phyloP scores from a whole-genome alignment of 1,140 invertebrate genomes.

The Chymomyza costata region DNA sequence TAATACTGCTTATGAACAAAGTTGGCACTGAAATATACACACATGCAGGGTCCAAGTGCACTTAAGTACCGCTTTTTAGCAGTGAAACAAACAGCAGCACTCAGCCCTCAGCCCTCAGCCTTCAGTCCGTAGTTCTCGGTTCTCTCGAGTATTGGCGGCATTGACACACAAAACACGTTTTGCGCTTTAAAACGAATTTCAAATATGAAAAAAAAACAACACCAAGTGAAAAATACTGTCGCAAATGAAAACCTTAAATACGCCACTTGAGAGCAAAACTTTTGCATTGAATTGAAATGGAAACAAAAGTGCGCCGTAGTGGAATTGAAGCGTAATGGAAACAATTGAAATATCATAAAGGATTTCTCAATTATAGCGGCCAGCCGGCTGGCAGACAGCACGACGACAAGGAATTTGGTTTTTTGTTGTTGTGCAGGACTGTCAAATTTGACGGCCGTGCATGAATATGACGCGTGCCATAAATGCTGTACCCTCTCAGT shows the following conservation, averaged over 20 bases:
- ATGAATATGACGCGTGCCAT: slow-evolving; percentile 65
- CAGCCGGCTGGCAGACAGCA: slow-evolving; percentile 19
- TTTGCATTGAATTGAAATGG: slow-evolving; percentile 36
- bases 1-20: slow-evolving; percentile 56
- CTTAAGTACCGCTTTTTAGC: slow-evolving; percentile 39
- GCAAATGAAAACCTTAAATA: slow-evolving; percentile 73
- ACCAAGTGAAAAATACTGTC: slow-evolving; percentile 52
- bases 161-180: slow-evolving; percentile 6
- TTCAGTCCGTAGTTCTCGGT: slow-evolving; percentile 14
- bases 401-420: slow-evolving; percentile 38
- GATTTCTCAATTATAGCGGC: slow-evolving; percentile 65
- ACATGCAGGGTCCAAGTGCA: slow-evolving; percentile 52
- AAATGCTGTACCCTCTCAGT: slow-evolving; percentile 27
- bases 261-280: slow-evolving; percentile 60
- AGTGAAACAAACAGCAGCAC: slow-evolving; percentile 40
- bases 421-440: slow-evolving; percentile 26
- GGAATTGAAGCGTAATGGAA: slow-evolving; percentile 69
- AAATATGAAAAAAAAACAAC: slow-evolving; percentile 1
- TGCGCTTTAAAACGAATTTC: slow-evolving; percentile 48
- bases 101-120: slow-evolving; percentile 11
- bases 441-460: slow-evolving; percentile 71
- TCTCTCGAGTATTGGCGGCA: slow-evolving; percentile 3
- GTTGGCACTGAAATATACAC: slow-evolving; percentile 34
- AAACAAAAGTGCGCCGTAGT: slow-evolving; percentile 54
- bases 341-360: slow-evolving; percentile 73